A percentile compares a stretch with the other conserved stretches of the same genome.
These are phyloP conservation scores for Eptesicus fuscus DNA, from an alignment of 2,113 vertebrate genomes.

Conservation along the genomic window DNA sequence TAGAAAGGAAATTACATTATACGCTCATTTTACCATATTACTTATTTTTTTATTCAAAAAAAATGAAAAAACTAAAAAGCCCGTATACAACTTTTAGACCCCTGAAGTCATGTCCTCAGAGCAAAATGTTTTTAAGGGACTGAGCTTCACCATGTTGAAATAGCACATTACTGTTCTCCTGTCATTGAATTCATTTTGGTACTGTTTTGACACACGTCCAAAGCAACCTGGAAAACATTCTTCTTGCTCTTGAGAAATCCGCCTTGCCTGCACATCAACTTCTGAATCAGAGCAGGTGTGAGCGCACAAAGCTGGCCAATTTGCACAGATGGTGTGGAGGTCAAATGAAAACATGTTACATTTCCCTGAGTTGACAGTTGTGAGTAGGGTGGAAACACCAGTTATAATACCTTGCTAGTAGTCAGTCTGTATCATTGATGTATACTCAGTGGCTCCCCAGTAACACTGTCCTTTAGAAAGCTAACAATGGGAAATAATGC, in stretches of 20 bases:
- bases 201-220: not conserved
- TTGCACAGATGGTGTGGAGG: constrained; percentile 23
- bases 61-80: not conserved
- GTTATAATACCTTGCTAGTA: not conserved
- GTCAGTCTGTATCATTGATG: not conserved
- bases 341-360: not conserved
- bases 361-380: not conserved
- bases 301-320: constrained; percentile 20
- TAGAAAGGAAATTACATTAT: not conserved
- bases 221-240: constrained; percentile 2
- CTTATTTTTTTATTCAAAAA: not conserved
- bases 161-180: not conserved
- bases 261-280: not conserved
- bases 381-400: not conserved
- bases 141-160: not conserved
- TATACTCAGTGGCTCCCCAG: not conserved
- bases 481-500: not conserved
- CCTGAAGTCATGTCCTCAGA: not conserved
- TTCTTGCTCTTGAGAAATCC: not conserved
- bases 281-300: constrained; percentile 18
- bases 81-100: not conserved
- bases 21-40: not conserved
- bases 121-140: not conserved
- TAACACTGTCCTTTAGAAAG: not conserved
- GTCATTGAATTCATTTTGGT: not conserved